Percentiles rank a stretch among this genome's conserved stretches.
These are phyloP conservation scores for Xenopus petersii DNA, from an alignment of 2,797 vertebrate genomes.

Conservation along the genomic window DNA sequence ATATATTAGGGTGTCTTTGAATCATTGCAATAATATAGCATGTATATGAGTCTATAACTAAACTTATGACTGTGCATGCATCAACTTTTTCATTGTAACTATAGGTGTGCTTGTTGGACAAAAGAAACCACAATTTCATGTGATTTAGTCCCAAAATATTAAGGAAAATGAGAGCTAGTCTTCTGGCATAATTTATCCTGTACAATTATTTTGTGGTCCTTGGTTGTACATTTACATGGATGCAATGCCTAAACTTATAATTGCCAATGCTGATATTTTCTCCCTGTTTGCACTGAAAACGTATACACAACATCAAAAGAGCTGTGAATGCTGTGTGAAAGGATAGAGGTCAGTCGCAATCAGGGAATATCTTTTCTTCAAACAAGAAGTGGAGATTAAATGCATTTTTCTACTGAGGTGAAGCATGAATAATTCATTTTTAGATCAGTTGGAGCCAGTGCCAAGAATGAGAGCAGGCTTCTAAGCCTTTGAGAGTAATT, in stretches of 20 bases:
- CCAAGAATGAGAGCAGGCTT: constrained; percentile 43
- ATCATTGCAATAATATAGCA: too few relatives aligned
- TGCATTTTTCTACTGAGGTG: constrained; percentile 45
- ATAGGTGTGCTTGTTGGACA: too few relatives aligned
- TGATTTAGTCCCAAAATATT: too few relatives aligned
- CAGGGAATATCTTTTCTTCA: constrained; percentile 40
- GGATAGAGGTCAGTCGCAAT: constrained; percentile 36
- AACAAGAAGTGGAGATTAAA: constrained; percentile 41
- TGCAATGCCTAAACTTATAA: constrained; percentile 11
- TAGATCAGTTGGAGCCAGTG: constrained; percentile 28
- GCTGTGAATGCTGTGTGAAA: background rate
- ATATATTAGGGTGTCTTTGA: too few relatives aligned
- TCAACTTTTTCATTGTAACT: too few relatives aligned
- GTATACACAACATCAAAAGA: constrained; percentile 11
- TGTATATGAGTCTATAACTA: too few relatives aligned
- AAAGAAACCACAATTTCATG: too few relatives aligned
- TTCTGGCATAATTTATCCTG: background rate
- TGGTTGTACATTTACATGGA: background rate
- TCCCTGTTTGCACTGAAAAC: constrained; percentile 8
- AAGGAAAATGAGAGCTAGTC: background rate
- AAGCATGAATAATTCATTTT: constrained; percentile 44
- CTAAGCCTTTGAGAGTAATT: constrained; percentile 43
- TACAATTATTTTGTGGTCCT: too few relatives aligned
- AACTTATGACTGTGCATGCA: too few relatives aligned
- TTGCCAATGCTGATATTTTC: background rate